Evolutionary conservation across 2,797 vertebrate species (phyloP), one percentile per base, ranked within the genome.

Genomic region (Xerus rutilus): DNA sequence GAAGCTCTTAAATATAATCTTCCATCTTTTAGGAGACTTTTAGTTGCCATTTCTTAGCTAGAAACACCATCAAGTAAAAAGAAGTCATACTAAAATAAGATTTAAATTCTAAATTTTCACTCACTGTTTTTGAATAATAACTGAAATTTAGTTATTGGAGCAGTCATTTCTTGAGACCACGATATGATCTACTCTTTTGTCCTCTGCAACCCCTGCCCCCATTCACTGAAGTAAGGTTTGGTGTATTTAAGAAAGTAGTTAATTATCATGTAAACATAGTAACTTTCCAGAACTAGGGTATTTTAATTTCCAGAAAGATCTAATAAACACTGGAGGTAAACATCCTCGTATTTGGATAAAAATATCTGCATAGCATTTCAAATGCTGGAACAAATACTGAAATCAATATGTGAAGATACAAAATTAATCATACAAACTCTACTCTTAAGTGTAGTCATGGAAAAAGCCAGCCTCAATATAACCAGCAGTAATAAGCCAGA

Each of bases 51-150:
- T 83, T 86, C 35, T 90, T 96, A 35, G 49, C 49, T 95, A 72
- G 73, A 95, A 95, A 86, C 88, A 94, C 13, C 20, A 89, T 49
- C 43, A 77, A 88, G 78, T 91, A 86, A 93, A 93, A 93, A 93
- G 25, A 39, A 91, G 45, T 54, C 84, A 15, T 89, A 62, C 79
- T 88, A 91, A 79, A 79, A 89, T 72, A 62, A 62, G 23, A 32
- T 91, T 72, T 89, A 72, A 79, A 83, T 74, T 95, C 73, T 91
- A 30, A 2, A 6, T 89, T 96, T 91, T 91, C 65, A 88, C 64
- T 94, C 32, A 69, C 83, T 88, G 59, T 74, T 84, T 86, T 92
- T 96, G 62, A 95, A 83, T 32, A 86, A 47, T 73, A 72, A 54
- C 25, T 83, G 72, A 93, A 32, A 35, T 7, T 73, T 94, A 94